These are phyloP conservation scores for Proales similis DNA, from an alignment of 1,140 invertebrate species.

Conservation along the genomic window DNA sequence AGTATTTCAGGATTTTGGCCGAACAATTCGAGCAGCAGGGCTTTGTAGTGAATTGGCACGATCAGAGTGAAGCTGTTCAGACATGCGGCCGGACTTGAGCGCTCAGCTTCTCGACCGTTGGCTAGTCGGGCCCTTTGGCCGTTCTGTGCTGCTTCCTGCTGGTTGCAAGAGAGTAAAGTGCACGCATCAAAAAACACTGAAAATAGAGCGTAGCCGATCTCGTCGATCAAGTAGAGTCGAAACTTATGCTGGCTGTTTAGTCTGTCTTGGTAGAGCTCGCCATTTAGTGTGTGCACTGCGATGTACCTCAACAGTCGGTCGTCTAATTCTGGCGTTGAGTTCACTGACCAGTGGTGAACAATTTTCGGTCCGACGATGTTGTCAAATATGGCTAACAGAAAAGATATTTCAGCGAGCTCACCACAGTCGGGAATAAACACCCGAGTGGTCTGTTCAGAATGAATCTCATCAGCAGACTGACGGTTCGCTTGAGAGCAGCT, in stretches of 20 bases:
- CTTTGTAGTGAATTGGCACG: slow-evolving; percentile 10
- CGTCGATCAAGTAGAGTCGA: slow-evolving; percentile 25
- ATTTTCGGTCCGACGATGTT: slow-evolving; percentile 35
- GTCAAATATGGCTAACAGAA: slow-evolving; percentile 34
- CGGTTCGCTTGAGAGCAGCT: too few species aligned
- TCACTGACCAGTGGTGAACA: slow-evolving; percentile 1
- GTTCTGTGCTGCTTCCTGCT: too few species aligned
- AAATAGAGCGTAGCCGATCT: slow-evolving; percentile 16
- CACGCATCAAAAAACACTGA: slow-evolving; percentile 34
- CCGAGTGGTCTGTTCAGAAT: too few species aligned
- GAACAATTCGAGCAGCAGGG: neutral
- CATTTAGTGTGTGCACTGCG: slow-evolving; percentile 15
- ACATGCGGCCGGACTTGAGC: too few species aligned
- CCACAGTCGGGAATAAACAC: too few species aligned
- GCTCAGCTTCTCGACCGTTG: too few species aligned
- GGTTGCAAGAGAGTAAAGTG: neutral
- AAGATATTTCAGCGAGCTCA: slow-evolving; percentile 1
- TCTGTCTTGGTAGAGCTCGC: slow-evolving; percentile 32
- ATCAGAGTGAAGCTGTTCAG: slow-evolving; percentile 7
- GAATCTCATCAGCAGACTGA: too few species aligned
- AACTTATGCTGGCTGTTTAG: slow-evolving; percentile 16
- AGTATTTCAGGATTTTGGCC: neutral
- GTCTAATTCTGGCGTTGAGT: neutral
- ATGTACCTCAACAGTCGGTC: slow-evolving; percentile 26
- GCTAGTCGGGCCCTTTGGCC: too few species aligned